Evolutionary conservation across 2,888 invertebrate genomes (phyloP), one percentile per base, ranked within the genome.

Genomic region (Dryomyza anilis): DNA sequence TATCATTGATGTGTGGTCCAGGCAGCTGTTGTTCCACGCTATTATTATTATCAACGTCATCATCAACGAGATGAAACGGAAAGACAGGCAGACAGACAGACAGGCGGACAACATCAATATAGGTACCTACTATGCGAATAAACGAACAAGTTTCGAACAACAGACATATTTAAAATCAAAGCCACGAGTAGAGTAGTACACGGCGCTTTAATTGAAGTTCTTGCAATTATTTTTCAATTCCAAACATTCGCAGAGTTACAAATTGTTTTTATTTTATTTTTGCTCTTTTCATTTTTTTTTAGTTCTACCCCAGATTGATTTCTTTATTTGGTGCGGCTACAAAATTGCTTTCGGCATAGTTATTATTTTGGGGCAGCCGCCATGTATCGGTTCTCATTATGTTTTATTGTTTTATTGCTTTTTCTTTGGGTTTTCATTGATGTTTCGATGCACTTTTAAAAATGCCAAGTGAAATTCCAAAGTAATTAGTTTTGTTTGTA

Each of bases 291-390:
- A n/a, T n/a, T n/a, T n/a, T n/a, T n/a, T n/a, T n/a, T n/a, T n/a
- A n/a, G n/a, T n/a, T n/a, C n/a, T n/a, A n/a, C n/a, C n/a, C n/a
- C 48, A 25, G 53, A 30, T 30, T 53, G 65, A 66, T 66, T 66
- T 66, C 62, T 66, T 66, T 66, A 62, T 66, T 66, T 66, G 65
- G 65, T 65, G 56, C 45, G 30, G 57, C 27, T 56, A 29, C 29
- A 33, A 63, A 66, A 66, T 61, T 66, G 62, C 58, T 62, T 66
- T 58, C 65, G 62, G 58, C 65, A 53, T 50, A 60, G 46, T 65
- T 56, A 64, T 64, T 64, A 65, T 56, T 61, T 61, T n/a, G n/a
- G 23, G 48, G n/a, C 25, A 12, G 12, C n/a, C 3, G n/a, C 21
- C 21, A 50, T 50, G 12, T 25, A 14, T 7, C 7, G 23, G 21